Evolutionary conservation across 2,797 vertebrate species (phyloP), one percentile per base, ranked within the genome.

Genomic region (Brachymystax lenok): DNA sequence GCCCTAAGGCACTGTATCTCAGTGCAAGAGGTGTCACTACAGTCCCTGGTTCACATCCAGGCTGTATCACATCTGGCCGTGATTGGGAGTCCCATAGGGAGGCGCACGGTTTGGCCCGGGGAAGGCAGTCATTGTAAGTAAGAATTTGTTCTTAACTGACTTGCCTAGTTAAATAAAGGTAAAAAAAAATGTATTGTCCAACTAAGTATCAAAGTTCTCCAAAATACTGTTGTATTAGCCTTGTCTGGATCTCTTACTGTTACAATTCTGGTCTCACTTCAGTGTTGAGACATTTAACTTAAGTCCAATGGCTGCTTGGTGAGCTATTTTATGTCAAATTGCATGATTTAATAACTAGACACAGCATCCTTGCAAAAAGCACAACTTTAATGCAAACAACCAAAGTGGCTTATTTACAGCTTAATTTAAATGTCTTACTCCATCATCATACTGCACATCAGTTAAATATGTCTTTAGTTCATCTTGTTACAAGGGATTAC

Each of bases 401-500:
- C 74, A 90, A 91, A 91, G 90, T 89, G 88, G 90, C 89, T 92
- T 92, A 91, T 80, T 89, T 78, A 51, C 61, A 82, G 90, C 90
- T 92, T 89, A 92, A 82, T 82, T 76, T 78, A 83, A 83, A 79
- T 79, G 67, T 64, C 33, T 21, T 87, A 3, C 75, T 82, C 83
- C 90, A 91, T 85, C 87, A 86, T 81, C 68, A 40, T 40, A 46
- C 40, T 86, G 83, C 77, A 46, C 40, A 46, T 46, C 40, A 46
- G 40, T 70, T 52, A 61, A 80, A 85, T 66, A 84, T 66, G 27
- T 77, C 69, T 35, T 73, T 75, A 27, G 77, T 88, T 89, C 84
- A 92, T 92, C 88, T 90, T 90, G 87, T 91, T 90, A 89, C 79
- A 79, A 80, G 83, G 91, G 91, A 91, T 91, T 92, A 92, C 76